Evolutionary conservation across 1,140 invertebrate species (phyloP).

Genomic region (Psilanteris sp.): DNA sequence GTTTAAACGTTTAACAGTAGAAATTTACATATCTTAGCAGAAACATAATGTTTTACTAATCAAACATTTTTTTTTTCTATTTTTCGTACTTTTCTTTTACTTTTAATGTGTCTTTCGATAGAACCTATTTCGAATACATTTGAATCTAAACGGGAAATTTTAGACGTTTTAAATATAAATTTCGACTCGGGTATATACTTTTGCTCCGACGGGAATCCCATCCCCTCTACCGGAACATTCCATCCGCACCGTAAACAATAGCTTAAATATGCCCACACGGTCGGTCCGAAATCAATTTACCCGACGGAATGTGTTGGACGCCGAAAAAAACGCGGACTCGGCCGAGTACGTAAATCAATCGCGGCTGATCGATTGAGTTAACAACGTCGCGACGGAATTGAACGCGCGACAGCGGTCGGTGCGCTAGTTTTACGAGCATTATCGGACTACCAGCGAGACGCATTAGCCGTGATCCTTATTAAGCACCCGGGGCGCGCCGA

Average conservation of each 20-base stretch:
- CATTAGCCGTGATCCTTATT: constrained; percentile 41
- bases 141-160: too few species aligned
- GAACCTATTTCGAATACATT: too few species aligned
- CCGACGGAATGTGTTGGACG: neutral
- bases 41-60: too few species aligned
- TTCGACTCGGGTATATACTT: too few species aligned
- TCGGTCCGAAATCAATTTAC: neutral
- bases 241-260: constrained; percentile 10
- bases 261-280: neutral
- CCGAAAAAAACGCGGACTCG: neutral
- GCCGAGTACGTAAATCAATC: constrained; percentile 9
- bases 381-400: constrained; percentile 19
- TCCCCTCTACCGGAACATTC: too few species aligned
- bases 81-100: too few species aligned
- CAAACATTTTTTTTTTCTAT: too few species aligned
- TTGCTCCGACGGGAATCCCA: too few species aligned
- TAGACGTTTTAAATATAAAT: too few species aligned
- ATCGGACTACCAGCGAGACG: constrained; percentile 39
- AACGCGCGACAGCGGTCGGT: constrained; percentile 12
- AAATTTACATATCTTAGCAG: too few species aligned
- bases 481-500: constrained; percentile 23
- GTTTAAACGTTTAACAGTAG: too few species aligned
- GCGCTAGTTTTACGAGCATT: constrained; percentile 35
- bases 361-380: constrained; percentile 23
- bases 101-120: too few species aligned